Evolutionary conservation across 2,113 vertebrate genomes (phyloP).

Genomic region (Quiscalus mexicanus): DNA sequence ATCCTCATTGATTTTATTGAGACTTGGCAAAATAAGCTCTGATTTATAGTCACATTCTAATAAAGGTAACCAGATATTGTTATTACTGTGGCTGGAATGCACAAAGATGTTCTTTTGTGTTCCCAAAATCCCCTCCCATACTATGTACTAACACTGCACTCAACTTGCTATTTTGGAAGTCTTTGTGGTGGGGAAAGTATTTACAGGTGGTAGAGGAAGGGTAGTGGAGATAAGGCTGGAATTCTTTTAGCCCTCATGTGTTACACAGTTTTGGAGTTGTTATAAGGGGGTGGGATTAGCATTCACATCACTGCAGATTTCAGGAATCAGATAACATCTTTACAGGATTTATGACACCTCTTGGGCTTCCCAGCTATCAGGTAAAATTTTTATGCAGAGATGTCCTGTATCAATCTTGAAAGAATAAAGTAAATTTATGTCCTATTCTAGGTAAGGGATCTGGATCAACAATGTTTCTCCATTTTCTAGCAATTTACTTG

Average conservation of each 20-base stretch:
- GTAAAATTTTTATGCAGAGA: neutral
- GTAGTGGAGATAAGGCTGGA: neutral
- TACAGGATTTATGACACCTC: neutral
- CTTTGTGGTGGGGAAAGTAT: neutral
- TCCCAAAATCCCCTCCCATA: neutral
- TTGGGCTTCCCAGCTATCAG: neutral
- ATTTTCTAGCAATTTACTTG: neutral
- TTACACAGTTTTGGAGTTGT: neutral
- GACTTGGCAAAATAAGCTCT: neutral
- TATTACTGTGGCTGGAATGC: neutral
- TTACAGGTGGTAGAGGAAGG: neutral
- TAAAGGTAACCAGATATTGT: neutral
- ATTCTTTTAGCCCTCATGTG: neutral
- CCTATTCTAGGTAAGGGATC: neutral
- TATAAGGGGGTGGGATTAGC: neutral
- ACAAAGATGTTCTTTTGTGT: fast-evolving
- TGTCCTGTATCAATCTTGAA: neutral
- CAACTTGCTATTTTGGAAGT: neutral
- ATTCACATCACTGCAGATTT: neutral
- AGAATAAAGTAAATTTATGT: neutral
- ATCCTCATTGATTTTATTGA: neutral
- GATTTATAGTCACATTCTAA: neutral
- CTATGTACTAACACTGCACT: neutral
- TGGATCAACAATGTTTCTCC: neutral
- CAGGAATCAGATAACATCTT: neutral